Evolutionary conservation across 2,888 invertebrate genomes (phyloP), one percentile per base, ranked within the genome.

Genomic region (Candidula unifasciata): DNA sequence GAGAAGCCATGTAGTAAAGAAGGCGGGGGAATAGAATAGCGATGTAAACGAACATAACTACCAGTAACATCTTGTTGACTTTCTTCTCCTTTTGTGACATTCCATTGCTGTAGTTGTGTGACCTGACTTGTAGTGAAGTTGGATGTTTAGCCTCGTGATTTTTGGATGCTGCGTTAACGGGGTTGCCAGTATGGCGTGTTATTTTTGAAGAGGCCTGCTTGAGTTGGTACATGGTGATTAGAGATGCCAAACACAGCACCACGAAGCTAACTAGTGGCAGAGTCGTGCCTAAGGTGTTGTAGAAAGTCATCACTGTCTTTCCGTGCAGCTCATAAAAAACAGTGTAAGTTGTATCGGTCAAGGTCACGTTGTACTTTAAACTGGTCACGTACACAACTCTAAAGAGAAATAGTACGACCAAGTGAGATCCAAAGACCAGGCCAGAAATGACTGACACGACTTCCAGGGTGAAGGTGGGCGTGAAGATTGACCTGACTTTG

Each of bases 21-120:
- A 54, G 35, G 24, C 71, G 33, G 6, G 81, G 81, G 18, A 81
- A 33, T 33, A 81, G 35, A 35, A 27, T 54, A 3, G 54, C 57
- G 33, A 81, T 73, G 60, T 81, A 73, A 2, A 81, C 60, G 5
- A 73, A 27, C 18, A 81, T 18, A 13, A 81, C 73, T 6, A 81
- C 73, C 24, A 81, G 13, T 33, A 81, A 30, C 81, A 81, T 81
- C 35, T 81, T 81, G 57, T 37, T 52, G 37, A 81, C 81, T n/a
- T 73, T 54, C 24, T 66, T 64, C n/a, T 81, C 81, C 24, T 68
- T 44, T 24, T 66, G 30, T 3, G 71, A 35, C 54, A 81, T 69
- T 24, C 71, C 54, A 3, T 54, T 10, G 27, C 8, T 35, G n/a
- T 54, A 64, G 16, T 16, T 30, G 13, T 16, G 44, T 2, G 44